Conservation (phyloP, 2,797 vertebrate genomes). For the Hippopotamyrus pictus region DNA sequence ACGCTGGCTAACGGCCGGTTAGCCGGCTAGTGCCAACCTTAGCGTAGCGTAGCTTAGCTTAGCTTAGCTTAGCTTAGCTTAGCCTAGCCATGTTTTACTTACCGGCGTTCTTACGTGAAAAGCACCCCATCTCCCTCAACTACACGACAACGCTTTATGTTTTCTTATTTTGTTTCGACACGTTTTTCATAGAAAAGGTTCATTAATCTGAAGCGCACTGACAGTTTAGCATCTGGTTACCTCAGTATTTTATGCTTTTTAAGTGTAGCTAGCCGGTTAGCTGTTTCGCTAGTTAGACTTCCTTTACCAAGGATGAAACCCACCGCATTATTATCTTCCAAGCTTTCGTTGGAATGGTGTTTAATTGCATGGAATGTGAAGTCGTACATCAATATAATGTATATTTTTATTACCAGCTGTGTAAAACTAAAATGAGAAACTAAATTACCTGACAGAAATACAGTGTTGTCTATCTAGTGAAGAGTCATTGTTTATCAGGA, state of each 20-base stretch:
- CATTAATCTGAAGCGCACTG: neutral
- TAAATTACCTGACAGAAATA: neutral
- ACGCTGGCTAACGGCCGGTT: neutral
- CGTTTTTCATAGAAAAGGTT: neutral
- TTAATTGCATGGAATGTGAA: neutral
- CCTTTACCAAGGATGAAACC: neutral
- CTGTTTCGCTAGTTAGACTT: neutral
- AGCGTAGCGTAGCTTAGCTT: neutral
- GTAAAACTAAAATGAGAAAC: neutral
- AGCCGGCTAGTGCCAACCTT: neutral
- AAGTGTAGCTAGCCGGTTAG: constrained; percentile 1
- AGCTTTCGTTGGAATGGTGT: neutral
- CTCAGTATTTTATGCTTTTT: neutral
- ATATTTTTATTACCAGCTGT: neutral
- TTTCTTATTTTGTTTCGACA: neutral
- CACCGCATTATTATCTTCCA: neutral
- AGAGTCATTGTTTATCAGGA: neutral
- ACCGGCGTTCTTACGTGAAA: neutral
- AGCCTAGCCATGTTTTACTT: neutral
- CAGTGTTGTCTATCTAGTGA: neutral
- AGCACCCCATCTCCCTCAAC: neutral
- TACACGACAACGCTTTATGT: neutral
- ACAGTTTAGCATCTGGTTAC: neutral
- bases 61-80: neutral
- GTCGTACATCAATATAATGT: neutral